Evolutionary conservation across 2,113 vertebrate genomes (phyloP).

Genomic region (Hippocampus zosterae): DNA sequence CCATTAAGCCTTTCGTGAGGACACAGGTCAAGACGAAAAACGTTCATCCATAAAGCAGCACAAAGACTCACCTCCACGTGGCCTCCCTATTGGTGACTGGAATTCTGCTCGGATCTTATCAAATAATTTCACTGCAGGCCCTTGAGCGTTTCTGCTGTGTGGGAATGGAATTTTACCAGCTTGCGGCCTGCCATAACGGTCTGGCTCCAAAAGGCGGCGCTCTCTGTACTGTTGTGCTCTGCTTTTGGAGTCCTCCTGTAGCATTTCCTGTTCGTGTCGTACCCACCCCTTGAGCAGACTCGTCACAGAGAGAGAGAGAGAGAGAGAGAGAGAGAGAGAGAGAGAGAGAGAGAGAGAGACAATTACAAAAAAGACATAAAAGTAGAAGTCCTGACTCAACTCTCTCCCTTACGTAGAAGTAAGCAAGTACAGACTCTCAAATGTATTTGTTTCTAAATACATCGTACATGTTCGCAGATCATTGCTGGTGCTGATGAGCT

Average conservation of each 20-base stretch:
- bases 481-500: too few species aligned
- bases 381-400: too few species aligned
- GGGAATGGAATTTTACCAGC: constrained; percentile 70
- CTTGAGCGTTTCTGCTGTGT: constrained; percentile 29
- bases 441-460: too few species aligned
- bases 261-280: constrained; percentile 59
- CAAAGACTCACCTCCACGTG: neutral
- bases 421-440: too few species aligned
- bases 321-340: too few species aligned
- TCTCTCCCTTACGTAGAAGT: too few species aligned
- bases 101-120: constrained; percentile 35
- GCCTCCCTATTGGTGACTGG: constrained; percentile 4
- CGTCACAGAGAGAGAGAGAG: too few species aligned
- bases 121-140: constrained; percentile 17
- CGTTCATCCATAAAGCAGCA: neutral
- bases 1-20: constrained; percentile 8
- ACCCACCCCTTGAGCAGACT: constrained; percentile 42
- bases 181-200: neutral
- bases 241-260: constrained; percentile 47
- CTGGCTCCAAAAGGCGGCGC: constrained; percentile 35
- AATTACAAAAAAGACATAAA: too few species aligned
- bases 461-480: too few species aligned
- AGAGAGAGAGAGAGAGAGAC: too few species aligned
- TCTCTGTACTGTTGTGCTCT: constrained; percentile 23
- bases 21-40: neutral